Evolutionary conservation across 2,797 vertebrate species (phyloP), one percentile per base, ranked within the genome.

Genomic region (Pseudomugil gertrudae): DNA sequence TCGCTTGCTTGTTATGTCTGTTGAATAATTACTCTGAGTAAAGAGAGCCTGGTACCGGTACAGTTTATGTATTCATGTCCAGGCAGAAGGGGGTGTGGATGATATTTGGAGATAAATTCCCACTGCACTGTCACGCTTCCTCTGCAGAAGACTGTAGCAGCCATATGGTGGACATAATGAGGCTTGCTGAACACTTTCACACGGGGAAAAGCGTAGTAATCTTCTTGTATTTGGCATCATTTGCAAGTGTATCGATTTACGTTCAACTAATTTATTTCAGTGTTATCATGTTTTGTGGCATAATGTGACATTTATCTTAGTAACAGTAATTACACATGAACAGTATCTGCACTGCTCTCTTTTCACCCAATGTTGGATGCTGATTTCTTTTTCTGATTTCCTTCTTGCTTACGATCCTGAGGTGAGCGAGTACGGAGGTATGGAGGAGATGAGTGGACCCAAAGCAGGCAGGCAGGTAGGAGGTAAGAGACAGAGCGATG

Each of bases 161-260:
- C 47, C 87, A 86, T 90, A 83, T 89, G 79, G 69, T 67, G 52
- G 50, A 50, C 59, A 65, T 81, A 83, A 85, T 75, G 63, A 86
- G 64, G 53, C 58, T 65, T 77, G 33, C 68, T 81, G 69, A 50
- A 38, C 71, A 24, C 59, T 74, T 51, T 77, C 66, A 80, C 69
- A 71, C 15, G 43, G 51, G 29, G 55, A 55, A 54, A 63, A 24
- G 30, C 35, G 47, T 9, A 27, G 19, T 63, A 69, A 53, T 74
- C 56, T 78, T 51, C 24, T 45, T 47, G 48, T 23, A 69, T 72
- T 19, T 77, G 57, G 57, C 63, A 72, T 26, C 52, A 32, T 57
- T 67, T 0, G 23, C 24, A 14, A 15, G 21, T 5, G 4, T 2
- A 21, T 24, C 3, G 9, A 5, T 24, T 50, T 1, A 24, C 13